These are phyloP conservation scores for Nyctalus aviator DNA, from an alignment of 2,797 vertebrate genomes.

Conservation along the genomic window DNA sequence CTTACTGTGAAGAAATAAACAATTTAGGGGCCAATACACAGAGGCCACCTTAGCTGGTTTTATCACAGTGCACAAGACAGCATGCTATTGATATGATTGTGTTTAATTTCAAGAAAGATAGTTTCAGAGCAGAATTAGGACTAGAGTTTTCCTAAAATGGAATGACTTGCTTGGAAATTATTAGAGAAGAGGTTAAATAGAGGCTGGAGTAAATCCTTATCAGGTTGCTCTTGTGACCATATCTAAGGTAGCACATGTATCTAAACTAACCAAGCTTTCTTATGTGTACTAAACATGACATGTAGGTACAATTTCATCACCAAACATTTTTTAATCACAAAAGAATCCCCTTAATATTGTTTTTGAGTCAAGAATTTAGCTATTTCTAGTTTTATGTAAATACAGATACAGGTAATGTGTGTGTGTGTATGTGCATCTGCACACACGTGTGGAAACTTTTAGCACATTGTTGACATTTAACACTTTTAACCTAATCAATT, in stretches of 20 bases:
- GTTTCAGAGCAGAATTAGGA: not conserved
- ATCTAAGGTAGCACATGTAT: not conserved
- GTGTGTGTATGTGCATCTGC: accelerated
- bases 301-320: not conserved
- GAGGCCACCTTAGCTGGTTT: not conserved
- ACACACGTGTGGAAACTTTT: not conserved
- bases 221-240: not conserved
- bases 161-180: not conserved
- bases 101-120: conserved; percentile 21
- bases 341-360: not conserved
- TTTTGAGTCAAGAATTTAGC: not conserved
- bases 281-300: not conserved
- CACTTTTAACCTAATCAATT: not conserved
- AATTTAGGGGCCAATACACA: not conserved
- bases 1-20: not conserved
- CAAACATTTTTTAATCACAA: not conserved
- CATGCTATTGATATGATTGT: not conserved
- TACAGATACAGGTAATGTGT: not conserved
- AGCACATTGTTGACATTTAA: not conserved
- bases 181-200: not conserved
- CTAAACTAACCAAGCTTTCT: not conserved
- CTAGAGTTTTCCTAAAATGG: not conserved
- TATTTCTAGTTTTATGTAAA: not conserved
- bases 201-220: not conserved
- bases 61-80: not conserved